Conservation (phyloP, 1,140 invertebrate species). For the Drosophila setifemur region DNA sequence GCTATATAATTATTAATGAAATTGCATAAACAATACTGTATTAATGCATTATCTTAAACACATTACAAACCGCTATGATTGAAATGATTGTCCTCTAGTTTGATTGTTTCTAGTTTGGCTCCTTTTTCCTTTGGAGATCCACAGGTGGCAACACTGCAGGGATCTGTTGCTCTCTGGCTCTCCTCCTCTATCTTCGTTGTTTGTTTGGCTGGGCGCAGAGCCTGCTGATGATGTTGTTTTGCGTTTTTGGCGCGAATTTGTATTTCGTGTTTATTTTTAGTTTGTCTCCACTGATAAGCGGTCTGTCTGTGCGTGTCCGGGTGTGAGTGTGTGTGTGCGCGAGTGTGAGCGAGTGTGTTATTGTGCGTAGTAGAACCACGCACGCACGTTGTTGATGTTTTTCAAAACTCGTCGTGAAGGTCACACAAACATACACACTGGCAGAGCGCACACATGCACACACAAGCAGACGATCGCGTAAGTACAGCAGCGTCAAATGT, state of each 20-base stretch:
- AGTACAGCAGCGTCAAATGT: slow-evolving; percentile 64
- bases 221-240: slow-evolving; percentile 43
- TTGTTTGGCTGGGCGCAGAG: slow-evolving; percentile 45
- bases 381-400: slow-evolving; percentile 68
- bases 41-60: too few relatives aligned
- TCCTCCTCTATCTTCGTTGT: slow-evolving; percentile 1
- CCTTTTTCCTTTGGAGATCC: neutral
- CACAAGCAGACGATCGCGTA: slow-evolving; percentile 39
- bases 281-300: slow-evolving; percentile 60
- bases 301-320: neutral
- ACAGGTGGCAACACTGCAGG: neutral
- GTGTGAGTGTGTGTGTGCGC: neutral
- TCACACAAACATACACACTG: slow-evolving; percentile 35
- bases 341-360: slow-evolving; percentile 17
- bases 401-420: slow-evolving; percentile 70
- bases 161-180: neutral
- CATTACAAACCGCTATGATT: too few relatives aligned
- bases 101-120: too few relatives aligned
- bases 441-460: slow-evolving; percentile 1
- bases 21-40: too few relatives aligned
- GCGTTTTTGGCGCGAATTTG: slow-evolving; percentile 63
- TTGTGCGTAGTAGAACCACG: slow-evolving; percentile 52
- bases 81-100: too few relatives aligned
- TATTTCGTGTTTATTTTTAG: slow-evolving; percentile 72
- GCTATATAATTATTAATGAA: too few relatives aligned